Conservation (phyloP, 2,113 vertebrate species). For the Lycaon pictus region DNA sequence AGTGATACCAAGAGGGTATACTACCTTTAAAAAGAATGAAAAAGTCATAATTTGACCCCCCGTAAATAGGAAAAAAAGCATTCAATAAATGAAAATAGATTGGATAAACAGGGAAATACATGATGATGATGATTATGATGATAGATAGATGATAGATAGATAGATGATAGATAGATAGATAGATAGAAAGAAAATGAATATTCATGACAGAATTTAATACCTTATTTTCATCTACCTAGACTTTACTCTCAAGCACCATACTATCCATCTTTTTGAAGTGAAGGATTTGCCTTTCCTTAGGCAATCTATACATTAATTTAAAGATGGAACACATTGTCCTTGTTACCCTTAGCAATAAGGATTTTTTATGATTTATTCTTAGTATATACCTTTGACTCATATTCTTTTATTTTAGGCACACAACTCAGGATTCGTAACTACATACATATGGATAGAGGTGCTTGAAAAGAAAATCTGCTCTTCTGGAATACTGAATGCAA, state of each 20-base stretch:
- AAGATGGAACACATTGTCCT: slow-evolving; percentile 3
- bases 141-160: background rate
- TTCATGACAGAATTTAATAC: background rate
- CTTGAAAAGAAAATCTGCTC: slow-evolving; percentile 16
- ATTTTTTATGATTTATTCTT: slow-evolving; percentile 57
- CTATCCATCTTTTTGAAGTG: background rate
- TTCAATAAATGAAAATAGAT: background rate
- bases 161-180: background rate
- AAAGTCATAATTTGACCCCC: background rate
- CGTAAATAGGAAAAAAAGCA: background rate
- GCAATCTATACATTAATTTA: slow-evolving; percentile 3
- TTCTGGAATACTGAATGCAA: slow-evolving; percentile 4
- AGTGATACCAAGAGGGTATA: background rate
- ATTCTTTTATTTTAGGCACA: slow-evolving; percentile 60
- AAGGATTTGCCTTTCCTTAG: background rate
- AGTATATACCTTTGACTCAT: slow-evolving; percentile 65
- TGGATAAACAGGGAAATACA: background rate
- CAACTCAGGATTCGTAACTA: background rate
- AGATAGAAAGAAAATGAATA: background rate
- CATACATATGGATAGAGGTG: slow-evolving; percentile 52
- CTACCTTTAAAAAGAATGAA: background rate
- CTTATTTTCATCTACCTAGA: background rate
- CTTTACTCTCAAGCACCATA: background rate
- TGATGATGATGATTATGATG: background rate
- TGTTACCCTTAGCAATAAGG: background rate